These are phyloP conservation scores for Agrilus biguttatus DNA, from an alignment of 2,888 invertebrate genomes.

Conservation along the genomic window DNA sequence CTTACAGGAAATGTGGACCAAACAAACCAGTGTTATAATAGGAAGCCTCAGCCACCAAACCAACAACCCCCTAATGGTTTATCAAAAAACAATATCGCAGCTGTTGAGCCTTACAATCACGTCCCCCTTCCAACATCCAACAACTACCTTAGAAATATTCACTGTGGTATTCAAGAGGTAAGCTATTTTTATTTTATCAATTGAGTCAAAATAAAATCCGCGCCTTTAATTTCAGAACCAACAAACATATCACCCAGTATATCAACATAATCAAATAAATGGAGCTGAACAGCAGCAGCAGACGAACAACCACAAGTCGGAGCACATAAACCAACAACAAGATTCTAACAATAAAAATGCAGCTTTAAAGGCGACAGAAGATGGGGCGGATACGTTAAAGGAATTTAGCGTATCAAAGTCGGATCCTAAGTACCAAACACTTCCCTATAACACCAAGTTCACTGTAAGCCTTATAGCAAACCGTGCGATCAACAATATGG, in stretches of 20 bases:
- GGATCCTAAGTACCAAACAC: conserved; percentile 82
- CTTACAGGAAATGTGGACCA: conserved; percentile 28
- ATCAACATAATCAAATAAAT: conserved; percentile 20
- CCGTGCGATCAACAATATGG: conserved; percentile 19
- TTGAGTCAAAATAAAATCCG: not conserved
- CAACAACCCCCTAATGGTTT: conserved; percentile 35
- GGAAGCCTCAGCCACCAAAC: conserved; percentile 21
- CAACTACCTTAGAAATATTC: conserved; percentile 25
- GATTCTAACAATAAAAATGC: conserved; percentile 17
- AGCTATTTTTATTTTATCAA: conserved; percentile 3
- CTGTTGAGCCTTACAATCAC: conserved; percentile 78
- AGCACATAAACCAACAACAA: conserved; percentile 14
- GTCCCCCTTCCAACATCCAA: conserved; percentile 47
- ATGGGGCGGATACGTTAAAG: conserved; percentile 36
- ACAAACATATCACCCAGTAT: conserved; percentile 29
- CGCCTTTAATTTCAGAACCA: conserved; percentile 15
- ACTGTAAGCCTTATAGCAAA: conserved; percentile 41
- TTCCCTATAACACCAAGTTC: conserved; percentile 82
- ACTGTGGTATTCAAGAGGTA: conserved; percentile 24
- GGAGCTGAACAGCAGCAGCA: conserved; percentile 20
- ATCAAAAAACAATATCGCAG: conserved; percentile 67
- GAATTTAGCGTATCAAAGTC: conserved; percentile 69
- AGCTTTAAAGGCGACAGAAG: conserved; percentile 12
- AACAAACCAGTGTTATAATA: conserved; percentile 24
- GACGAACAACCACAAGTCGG: conserved; percentile 12